Conservation (phyloP, 1,140 invertebrate genomes). For the Drosophila erecta region DNA sequence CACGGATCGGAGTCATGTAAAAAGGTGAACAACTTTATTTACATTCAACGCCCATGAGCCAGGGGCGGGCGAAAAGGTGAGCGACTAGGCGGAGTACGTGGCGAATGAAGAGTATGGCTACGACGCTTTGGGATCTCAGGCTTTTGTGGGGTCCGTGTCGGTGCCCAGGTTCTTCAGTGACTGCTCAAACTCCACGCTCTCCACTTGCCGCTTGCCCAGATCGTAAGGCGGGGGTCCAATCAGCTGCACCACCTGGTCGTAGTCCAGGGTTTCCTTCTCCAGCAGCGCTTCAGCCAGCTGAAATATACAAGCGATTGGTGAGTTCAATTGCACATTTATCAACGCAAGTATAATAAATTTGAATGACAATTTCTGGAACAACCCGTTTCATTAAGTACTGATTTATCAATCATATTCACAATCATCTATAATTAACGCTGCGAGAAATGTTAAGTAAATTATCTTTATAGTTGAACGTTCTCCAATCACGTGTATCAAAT, state of each 20-base stretch:
- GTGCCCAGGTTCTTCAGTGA: slow-evolving; percentile 85
- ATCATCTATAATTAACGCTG: neutral
- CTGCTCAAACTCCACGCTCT: slow-evolving; percentile 92
- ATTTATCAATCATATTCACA: neutral
- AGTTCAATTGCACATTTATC: no score
- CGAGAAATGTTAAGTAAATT: neutral
- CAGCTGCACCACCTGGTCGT: slow-evolving; percentile 94
- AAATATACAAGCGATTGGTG: slow-evolving; percentile 77
- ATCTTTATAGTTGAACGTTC: neutral
- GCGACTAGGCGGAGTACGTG: slow-evolving; percentile 12
- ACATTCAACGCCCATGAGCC: slow-evolving; percentile 68
- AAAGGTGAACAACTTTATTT: slow-evolving; percentile 80
- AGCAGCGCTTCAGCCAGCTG: slow-evolving; percentile 95
- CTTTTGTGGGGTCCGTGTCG: slow-evolving; percentile 34
- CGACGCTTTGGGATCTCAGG: no score
- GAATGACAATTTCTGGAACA: neutral
- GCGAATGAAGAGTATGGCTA: slow-evolving; percentile 1
- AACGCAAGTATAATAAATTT: no score
- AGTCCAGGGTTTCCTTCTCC: slow-evolving; percentile 95
- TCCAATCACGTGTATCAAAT: neutral
- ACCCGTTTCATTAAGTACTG: neutral
- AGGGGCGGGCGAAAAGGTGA: slow-evolving; percentile 17
- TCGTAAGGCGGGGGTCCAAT: slow-evolving; percentile 95
- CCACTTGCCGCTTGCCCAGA: slow-evolving; percentile 90
- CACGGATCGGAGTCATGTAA: slow-evolving; percentile 39